phyloP scores from a whole-genome alignment of 2,888 invertebrate genomes.

The Noctua janthina region DNA sequence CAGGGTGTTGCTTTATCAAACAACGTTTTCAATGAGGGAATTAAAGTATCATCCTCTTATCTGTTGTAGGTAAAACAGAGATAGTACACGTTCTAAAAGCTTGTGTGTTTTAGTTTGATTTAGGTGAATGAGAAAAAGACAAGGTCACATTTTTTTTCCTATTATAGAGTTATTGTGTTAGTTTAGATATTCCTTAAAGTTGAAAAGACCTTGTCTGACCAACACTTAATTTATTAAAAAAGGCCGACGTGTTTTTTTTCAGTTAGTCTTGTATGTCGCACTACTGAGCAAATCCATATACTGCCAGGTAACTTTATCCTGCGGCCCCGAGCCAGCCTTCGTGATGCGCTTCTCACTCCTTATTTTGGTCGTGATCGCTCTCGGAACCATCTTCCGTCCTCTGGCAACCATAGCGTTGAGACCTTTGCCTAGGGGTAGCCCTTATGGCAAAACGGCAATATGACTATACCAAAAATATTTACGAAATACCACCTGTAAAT shows the following conservation, averaged over 20 bases:
- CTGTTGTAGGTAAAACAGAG: constrained; percentile 8
- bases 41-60: constrained; percentile 45
- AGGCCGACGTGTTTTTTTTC: no score
- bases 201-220: neutral
- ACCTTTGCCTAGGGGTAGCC: neutral
- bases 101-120: constrained; percentile 1
- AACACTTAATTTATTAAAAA: neutral
- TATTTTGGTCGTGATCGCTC: neutral
- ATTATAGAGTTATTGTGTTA: neutral
- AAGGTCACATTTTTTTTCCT: no score
- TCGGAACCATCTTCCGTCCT: neutral
- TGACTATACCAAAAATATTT: neutral
- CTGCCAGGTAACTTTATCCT: neutral
- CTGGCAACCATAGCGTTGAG: neutral
- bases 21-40: constrained; percentile 45
- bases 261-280: neutral
- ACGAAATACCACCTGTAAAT: neutral
- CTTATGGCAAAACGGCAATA: neutral
- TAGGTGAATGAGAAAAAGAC: neutral
- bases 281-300: neutral
- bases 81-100: constrained; percentile 10
- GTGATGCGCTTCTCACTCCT: neutral
- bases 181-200: neutral
- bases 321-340: neutral
- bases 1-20: constrained; percentile 44